Base-by-base conservation (phyloP, 2,797 vertebrate species). In the Enteromius paludinosus region DNA sequence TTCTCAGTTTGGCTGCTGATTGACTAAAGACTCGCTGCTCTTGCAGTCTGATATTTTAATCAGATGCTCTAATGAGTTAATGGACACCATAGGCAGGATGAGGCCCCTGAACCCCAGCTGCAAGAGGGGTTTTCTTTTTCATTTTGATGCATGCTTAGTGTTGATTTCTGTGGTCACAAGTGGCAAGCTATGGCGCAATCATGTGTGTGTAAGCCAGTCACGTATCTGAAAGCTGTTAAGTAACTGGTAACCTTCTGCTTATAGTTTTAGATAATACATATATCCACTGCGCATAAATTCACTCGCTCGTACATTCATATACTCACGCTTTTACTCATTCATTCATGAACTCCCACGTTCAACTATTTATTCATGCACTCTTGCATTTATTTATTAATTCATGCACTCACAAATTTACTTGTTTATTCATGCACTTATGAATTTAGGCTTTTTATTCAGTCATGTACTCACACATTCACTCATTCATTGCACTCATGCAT, bases 31-130 rank as follows among this genome's bases (percentile, higher is more conserved):
- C 47, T 45, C 15, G 30, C 9, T 18, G 52, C 52, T 61, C 38
- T 80, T 71, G 54, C 25, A 61, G 78, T 61, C 38, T 70, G 78
- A 72, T 72, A 80, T 80, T 71, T 80, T 71, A 80, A 71, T 80
- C 12, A 41, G 41, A 62, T 35, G 54, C 25, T 80, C 68, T 59
- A 79, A 61, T 72, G 68, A 71, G 68, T 61, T 80, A 61, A 80
- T 47, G 78, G 68, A 80, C 78, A 71, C 54, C 28, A 20, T 62
- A 71, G 12, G 25, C 52, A 72, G 35, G 64, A 30, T 80, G 28
- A 25, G 20, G 20, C 17, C 68, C 65, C 25, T 66, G n/a, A 61
- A 0, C 11, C 66, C 68, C 78, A 71, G 38, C 25, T 71, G 54
- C 41, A 49, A 41, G 38, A 43, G 38, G 54, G 56, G 56, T 25